Evolutionary conservation across 2,888 invertebrate genomes (phyloP).

Genomic region (Pelosia muscerda): DNA sequence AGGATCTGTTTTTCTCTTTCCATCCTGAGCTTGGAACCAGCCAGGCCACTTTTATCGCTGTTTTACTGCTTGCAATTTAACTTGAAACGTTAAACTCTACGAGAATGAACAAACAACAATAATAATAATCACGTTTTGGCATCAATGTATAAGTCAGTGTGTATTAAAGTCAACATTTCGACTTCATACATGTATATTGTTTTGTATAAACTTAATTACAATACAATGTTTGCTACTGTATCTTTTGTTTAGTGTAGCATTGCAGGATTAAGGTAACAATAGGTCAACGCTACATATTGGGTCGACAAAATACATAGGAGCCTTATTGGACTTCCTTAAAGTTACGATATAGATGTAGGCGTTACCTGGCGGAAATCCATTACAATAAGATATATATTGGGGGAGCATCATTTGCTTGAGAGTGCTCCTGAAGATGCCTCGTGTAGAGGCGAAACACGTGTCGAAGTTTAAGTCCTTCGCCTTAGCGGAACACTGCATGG

Average conservation of each 20-base stretch:
- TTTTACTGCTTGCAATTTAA: conserved; percentile 83
- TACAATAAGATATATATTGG: too few species aligned
- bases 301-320: not conserved
- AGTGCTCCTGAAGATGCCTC: too few species aligned
- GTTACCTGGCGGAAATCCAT: too few species aligned
- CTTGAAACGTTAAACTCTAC: conserved; percentile 76
- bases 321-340: too few species aligned
- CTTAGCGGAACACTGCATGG: too few species aligned
- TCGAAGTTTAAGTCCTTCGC: too few species aligned
- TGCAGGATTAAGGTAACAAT: not conserved
- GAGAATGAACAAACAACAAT: conserved; percentile 69
- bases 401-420: too few species aligned
- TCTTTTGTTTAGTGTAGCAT: not conserved
- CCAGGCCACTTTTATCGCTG: conserved; percentile 77
- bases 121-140: conserved; percentile 66
- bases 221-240: conserved; percentile 4
- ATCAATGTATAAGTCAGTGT: conserved; percentile 54
- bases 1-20: conserved; percentile 61
- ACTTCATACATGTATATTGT: not conserved
- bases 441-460: too few species aligned
- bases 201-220: conserved; percentile 7
- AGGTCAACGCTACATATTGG: not conserved
- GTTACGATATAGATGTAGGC: too few species aligned
- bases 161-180: conserved; percentile 24
- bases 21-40: conserved; percentile 64